Conservation (phyloP, 2,113 vertebrate genomes). For the Leucopsar rothschildi region DNA sequence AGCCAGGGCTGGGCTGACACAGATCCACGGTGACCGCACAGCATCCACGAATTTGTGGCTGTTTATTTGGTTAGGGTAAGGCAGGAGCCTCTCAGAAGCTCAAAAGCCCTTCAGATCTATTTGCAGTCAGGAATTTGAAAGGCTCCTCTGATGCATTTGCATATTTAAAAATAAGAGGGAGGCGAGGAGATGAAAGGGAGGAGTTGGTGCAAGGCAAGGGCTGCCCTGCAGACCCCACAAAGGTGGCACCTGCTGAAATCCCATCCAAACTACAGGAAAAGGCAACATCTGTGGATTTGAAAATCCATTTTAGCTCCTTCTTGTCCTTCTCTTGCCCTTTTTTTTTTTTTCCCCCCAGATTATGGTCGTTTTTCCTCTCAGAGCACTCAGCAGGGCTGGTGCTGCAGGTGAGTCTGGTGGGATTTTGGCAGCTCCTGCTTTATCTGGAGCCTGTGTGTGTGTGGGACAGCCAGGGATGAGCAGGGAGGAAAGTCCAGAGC, state of each 20-base stretch:
- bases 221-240: neutral
- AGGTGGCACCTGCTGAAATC: neutral
- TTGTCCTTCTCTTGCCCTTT: neutral
- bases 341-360: too few species aligned
- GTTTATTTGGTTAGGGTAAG: neutral
- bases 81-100: neutral
- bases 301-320: neutral
- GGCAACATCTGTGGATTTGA: neutral
- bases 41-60: fast-evolving
- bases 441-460: fast-evolving
- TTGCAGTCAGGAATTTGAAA: neutral
- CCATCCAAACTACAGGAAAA: neutral
- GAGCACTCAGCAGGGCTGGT: fast-evolving
- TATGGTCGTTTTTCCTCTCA: neutral
- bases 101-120: constrained; percentile 30
- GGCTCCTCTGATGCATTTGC: neutral
- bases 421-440: neutral
- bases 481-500: neutral
- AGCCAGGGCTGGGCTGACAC: fast-evolving
- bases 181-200: neutral
- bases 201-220: neutral
- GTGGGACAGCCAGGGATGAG: neutral
- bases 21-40: fast-evolving
- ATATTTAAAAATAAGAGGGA: neutral
- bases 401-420: fast-evolving